Percentiles rank a stretch among this genome's conserved stretches.
Evolutionary conservation across 2,797 vertebrate genomes (phyloP).

Genomic region (Acanthopagrus latus): DNA sequence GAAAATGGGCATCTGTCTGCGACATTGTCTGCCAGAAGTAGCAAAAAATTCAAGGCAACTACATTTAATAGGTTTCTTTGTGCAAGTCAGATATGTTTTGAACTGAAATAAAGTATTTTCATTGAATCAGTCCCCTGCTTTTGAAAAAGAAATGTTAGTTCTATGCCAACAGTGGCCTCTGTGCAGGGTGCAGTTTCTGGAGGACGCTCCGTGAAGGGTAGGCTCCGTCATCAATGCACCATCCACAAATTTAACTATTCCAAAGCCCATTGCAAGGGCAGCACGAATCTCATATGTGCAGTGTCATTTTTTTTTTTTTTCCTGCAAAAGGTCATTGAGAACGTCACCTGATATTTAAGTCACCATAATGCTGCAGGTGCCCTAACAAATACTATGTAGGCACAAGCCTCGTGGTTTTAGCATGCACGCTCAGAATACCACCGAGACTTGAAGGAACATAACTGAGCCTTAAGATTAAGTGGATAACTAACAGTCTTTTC

Average conservation of each 20-base stretch:
- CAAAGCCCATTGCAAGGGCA: background rate
- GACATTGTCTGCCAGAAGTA: background rate
- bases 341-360: background rate
- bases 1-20: background rate
- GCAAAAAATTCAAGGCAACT: background rate
- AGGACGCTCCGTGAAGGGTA: background rate
- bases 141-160: background rate
- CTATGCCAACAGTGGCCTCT: slow-evolving; percentile 2
- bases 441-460: slow-evolving; percentile 13
- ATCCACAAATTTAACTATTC: background rate
- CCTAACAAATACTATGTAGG: slow-evolving; percentile 15
- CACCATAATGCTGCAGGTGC: background rate
- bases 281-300: background rate
- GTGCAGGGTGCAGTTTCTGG: background rate
- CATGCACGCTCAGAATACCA: slow-evolving; percentile 10
- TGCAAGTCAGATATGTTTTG: background rate
- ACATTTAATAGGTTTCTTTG: background rate
- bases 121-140: background rate
- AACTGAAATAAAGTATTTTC: too few species aligned
- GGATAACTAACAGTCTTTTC: slow-evolving; percentile 27
- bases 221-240: background rate
- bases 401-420: slow-evolving; percentile 11
- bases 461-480: slow-evolving; percentile 48
- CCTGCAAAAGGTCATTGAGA: background rate
- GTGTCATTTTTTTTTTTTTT: background rate